A percentile compares a stretch with the other conserved stretches of the same genome.
Conservation (phyloP, 2,797 vertebrate species). For the Gallirallus australis region DNA sequence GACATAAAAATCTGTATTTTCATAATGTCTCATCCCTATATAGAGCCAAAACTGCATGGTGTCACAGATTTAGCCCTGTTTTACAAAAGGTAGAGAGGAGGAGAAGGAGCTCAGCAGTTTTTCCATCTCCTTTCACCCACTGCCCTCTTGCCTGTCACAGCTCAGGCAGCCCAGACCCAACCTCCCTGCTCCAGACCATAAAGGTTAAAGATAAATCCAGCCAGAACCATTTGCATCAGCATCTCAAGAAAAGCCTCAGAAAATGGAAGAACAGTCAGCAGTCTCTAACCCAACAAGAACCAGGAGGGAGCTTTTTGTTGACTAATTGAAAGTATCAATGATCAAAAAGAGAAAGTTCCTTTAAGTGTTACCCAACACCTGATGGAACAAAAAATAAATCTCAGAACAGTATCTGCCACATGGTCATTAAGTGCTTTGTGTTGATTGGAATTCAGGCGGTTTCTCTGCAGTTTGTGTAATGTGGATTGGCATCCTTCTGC, state of each 20-base stretch:
- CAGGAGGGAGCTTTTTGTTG: background rate
- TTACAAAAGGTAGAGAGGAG: background rate
- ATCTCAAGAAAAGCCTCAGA: background rate
- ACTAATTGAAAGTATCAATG: background rate
- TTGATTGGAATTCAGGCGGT: background rate
- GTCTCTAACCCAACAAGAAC: background rate
- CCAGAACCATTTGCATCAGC: background rate
- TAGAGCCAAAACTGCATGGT: background rate
- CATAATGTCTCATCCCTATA: background rate
- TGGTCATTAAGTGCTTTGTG: background rate
- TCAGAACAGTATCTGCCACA: background rate
- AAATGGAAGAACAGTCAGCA: background rate
- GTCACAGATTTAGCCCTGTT: background rate
- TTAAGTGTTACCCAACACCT: background rate
- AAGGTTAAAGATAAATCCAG: background rate
- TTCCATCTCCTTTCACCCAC: background rate
- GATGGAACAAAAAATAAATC: background rate
- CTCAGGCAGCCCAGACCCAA: background rate
- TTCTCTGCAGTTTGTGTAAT: background rate
- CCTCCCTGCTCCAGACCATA: background rate
- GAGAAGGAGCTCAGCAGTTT: background rate
- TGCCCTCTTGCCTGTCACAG: background rate
- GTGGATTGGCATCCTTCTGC: background rate
- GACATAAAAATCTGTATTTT: background rate
- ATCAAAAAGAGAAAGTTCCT: background rate